A percentile compares a stretch with the other conserved stretches of the same genome.
phyloP scores from a whole-genome alignment of 2,888 invertebrate genomes.

The Bugula neritina region DNA sequence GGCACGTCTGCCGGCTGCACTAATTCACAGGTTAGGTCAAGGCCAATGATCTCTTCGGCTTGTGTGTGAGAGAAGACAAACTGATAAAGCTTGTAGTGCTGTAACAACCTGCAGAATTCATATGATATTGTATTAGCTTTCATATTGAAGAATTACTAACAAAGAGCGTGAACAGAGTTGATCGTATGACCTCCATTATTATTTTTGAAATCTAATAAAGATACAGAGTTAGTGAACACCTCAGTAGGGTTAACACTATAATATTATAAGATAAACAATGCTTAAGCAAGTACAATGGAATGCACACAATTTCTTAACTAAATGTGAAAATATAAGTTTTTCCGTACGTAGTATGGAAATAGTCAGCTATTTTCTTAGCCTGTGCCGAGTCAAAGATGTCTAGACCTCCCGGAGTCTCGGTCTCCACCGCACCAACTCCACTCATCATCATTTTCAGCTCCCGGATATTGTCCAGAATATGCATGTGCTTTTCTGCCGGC shows the following conservation, averaged over 20 bases:
- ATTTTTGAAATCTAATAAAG: no score
- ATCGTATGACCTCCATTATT: no score
- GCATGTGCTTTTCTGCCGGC: conserved; percentile 42
- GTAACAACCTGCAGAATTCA: conserved; percentile 42
- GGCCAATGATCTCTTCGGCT: conserved; percentile 48
- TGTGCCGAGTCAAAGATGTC: conserved; percentile 42
- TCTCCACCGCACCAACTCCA: conserved; percentile 39
- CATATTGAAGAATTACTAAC: no score
- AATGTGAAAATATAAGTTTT: no score
- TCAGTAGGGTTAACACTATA: no score
- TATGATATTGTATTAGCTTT: no score
- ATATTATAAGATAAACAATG: no score
- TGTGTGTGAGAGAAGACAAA: conserved; percentile 44
- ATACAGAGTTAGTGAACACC: no score
- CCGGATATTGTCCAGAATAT: conserved; percentile 40
- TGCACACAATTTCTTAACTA: no score
- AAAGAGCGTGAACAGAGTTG: no score
- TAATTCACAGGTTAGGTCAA: conserved; percentile 44
- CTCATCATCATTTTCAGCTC: conserved; percentile 42
- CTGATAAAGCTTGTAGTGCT: conserved; percentile 46
- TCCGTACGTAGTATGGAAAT: conserved; percentile 40
- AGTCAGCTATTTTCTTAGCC: conserved; percentile 39
- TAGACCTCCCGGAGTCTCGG: conserved; percentile 37
- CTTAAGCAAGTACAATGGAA: no score
- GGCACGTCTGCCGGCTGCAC: conserved; percentile 42